phyloP scores from a whole-genome alignment of 1,140 invertebrate genomes.

The Adelges cooleyi region DNA sequence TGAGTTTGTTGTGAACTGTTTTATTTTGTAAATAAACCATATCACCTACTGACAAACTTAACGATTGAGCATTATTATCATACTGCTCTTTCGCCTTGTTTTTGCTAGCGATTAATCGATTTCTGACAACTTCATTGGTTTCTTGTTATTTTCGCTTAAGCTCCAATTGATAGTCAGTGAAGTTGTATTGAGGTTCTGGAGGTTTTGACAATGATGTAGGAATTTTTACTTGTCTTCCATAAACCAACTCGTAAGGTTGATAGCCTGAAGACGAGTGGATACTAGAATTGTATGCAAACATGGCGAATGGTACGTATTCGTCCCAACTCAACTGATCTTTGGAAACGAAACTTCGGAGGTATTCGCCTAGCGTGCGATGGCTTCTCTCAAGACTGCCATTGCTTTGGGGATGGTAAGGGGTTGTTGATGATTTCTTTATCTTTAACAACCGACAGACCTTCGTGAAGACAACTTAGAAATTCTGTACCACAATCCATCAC shows the following conservation, averaged over 20 bases:
- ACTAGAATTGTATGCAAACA: neutral
- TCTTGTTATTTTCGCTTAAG: neutral
- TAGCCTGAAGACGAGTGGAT: neutral
- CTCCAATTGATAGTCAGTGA: neutral
- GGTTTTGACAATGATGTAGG: no score
- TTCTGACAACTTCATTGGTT: neutral
- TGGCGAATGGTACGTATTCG: neutral
- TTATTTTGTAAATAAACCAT: neutral
- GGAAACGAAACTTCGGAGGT: slow-evolving; percentile 38
- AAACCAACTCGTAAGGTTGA: slow-evolving; percentile 23
- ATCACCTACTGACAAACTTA: neutral
- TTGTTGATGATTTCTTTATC: slow-evolving; percentile 33
- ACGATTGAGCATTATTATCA: neutral
- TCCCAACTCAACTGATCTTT: slow-evolving; percentile 38
- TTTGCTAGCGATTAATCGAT: neutral
- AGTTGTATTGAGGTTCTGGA: slow-evolving; percentile 1
- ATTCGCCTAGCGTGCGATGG: slow-evolving; percentile 38
- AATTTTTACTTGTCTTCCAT: neutral
- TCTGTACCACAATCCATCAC: slow-evolving; percentile 6
- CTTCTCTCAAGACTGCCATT: slow-evolving; percentile 37
- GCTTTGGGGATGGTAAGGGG: slow-evolving; percentile 35
- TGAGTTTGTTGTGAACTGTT: neutral
- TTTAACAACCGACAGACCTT: slow-evolving; percentile 35
- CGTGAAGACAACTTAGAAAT: neutral
- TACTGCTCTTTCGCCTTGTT: neutral